phyloP scores from a whole-genome alignment of 2,113 vertebrate species.

The Propithecus coquereli region DNA sequence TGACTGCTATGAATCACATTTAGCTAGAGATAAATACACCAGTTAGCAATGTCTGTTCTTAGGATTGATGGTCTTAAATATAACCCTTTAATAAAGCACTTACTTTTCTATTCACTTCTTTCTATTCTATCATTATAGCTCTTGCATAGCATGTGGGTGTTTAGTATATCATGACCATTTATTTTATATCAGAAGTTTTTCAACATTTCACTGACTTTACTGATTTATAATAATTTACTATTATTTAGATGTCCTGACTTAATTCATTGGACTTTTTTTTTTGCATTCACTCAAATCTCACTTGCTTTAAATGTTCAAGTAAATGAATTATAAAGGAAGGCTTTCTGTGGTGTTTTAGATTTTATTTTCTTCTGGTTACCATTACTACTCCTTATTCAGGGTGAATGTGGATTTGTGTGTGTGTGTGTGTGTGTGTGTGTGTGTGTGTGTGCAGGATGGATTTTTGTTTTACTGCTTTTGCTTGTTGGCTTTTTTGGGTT shows the following conservation, averaged over 20 bases:
- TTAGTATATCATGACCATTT: background rate
- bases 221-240: background rate
- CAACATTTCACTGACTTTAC: slow-evolving; percentile 1
- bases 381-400: background rate
- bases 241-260: background rate
- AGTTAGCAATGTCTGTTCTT: background rate
- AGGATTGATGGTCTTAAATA: background rate
- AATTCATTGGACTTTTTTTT: background rate
- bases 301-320: background rate
- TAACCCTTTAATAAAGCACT: background rate
- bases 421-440: too few species aligned
- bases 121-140: background rate
- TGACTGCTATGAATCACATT: background rate
- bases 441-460: fast-evolving
- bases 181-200: background rate
- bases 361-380: background rate
- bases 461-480: background rate
- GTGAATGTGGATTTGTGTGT: background rate
- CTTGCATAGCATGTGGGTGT: background rate
- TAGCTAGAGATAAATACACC: background rate
- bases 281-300: background rate
- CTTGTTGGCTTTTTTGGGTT: background rate
- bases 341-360: background rate
- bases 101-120: background rate
- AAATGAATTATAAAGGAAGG: background rate